Conservation (phyloP, 1,140 invertebrate genomes). For the Lerema accius region DNA sequence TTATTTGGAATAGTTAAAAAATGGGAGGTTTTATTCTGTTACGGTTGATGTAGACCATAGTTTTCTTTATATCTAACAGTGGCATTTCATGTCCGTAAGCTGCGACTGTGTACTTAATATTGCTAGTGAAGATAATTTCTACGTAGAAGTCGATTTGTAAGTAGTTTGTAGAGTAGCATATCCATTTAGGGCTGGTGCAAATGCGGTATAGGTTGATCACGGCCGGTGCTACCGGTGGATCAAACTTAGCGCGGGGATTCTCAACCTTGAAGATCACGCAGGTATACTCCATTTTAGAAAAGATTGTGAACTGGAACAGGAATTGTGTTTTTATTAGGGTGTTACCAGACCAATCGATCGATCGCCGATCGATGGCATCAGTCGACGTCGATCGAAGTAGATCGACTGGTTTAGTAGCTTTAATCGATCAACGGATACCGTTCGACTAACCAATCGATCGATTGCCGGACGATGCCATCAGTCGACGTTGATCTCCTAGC, state of each 20-base stretch:
- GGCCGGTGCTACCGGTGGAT: not conserved
- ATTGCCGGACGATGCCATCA: too few relatives aligned
- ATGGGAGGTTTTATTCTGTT: too few relatives aligned
- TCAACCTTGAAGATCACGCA: conserved; percentile 32
- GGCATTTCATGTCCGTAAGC: conserved; percentile 27
- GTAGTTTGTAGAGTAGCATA: conserved; percentile 27
- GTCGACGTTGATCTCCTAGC: too few relatives aligned
- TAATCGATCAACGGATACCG: too few relatives aligned
- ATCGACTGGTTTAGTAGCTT: too few relatives aligned
- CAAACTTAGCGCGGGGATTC: not conserved
- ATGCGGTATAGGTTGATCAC: conserved; percentile 25
- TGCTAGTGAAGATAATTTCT: conserved; percentile 31
- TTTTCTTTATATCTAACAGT: conserved; percentile 16
- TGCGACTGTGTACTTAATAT: conserved; percentile 17
- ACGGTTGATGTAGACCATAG: conserved; percentile 14
- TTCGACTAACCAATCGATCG: too few relatives aligned
- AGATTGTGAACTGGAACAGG: conserved; percentile 37
- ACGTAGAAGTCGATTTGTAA: conserved; percentile 37
- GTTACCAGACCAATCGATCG: too few relatives aligned
- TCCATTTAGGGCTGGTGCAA: conserved; percentile 16
- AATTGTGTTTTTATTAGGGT: not conserved
- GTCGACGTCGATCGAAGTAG: too few relatives aligned
- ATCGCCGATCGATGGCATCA: too few relatives aligned
- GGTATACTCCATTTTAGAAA: conserved; percentile 35
- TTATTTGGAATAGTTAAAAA: too few relatives aligned